A percentile compares a stretch with the other conserved stretches of the same genome.
These are phyloP conservation scores for Acanthococcus lagerstroemiae DNA, from an alignment of 2,888 invertebrate species.

Conservation along the genomic window DNA sequence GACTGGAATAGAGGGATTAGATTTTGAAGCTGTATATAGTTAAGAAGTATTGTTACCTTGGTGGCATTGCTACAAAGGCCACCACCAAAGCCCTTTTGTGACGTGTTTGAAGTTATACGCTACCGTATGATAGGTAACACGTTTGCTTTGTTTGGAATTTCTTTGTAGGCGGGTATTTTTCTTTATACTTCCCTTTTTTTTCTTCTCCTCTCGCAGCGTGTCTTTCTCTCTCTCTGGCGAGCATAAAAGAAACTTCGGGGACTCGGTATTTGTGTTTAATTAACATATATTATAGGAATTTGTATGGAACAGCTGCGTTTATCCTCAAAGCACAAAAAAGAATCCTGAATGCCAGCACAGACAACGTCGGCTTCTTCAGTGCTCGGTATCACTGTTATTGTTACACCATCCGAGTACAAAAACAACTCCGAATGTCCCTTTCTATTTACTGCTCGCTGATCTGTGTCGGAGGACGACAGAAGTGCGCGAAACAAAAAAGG, in stretches of 20 bases:
- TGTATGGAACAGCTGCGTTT: conserved; percentile 26
- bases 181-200: conserved; percentile 19
- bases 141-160: conserved; percentile 25
- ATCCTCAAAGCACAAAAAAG: conserved; percentile 12
- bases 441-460: neutral
- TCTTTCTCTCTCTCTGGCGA: neutral
- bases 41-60: conserved; percentile 26
- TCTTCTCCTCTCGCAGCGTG: neutral
- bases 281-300: conserved; percentile 27
- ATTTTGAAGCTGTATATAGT: conserved; percentile 16
- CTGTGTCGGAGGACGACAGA: neutral
- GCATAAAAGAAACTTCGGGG: conserved; percentile 22
- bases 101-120: conserved; percentile 26
- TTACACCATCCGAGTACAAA: conserved; percentile 10
- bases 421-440: conserved; percentile 3
- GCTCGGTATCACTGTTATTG: conserved; percentile 2
- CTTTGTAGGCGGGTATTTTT: conserved; percentile 26
- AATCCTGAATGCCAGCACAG: conserved; percentile 14
- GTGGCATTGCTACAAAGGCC: conserved; percentile 23
- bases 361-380: conserved; percentile 25
- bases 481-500: no score
- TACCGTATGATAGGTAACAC: conserved; percentile 25
- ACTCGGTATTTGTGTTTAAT: conserved; percentile 24
- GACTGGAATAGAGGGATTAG: neutral
- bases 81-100: conserved; percentile 27